Percentiles rank a stretch among this genome's conserved stretches.
Conservation (phyloP, 2,888 invertebrate species). For the Caenorhabditis sulstoni region DNA sequence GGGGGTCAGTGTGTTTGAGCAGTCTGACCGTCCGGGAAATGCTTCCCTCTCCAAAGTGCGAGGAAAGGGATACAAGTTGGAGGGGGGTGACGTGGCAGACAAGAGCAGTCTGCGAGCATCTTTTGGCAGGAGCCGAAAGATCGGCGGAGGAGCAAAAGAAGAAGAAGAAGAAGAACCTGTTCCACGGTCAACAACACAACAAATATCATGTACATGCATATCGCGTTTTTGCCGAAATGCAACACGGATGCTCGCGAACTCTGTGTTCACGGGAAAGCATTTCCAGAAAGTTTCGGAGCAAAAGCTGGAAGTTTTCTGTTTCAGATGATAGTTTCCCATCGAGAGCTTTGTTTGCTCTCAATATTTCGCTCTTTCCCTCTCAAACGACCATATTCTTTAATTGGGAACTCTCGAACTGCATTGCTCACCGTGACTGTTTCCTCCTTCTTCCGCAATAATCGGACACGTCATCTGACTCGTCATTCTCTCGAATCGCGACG, state of each 20-base stretch:
- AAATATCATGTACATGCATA: conserved; percentile 47
- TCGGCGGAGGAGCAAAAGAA: background rate
- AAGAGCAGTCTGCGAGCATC: conserved; percentile 16
- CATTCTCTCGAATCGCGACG: conserved; percentile 33
- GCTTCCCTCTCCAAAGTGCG: background rate
- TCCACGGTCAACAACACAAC: conserved; percentile 51
- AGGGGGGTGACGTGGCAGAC: conserved; percentile 27
- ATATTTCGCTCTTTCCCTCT: too few species aligned
- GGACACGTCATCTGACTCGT: conserved; percentile 45
- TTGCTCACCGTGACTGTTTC: background rate
- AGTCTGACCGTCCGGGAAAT: background rate
- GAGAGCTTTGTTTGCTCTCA: too few species aligned
- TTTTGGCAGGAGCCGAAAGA: conserved; percentile 40
- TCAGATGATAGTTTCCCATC: too few species aligned
- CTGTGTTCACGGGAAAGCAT: background rate
- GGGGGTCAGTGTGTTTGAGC: conserved; percentile 12
- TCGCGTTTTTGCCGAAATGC: conserved; percentile 17
- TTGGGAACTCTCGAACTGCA: background rate
- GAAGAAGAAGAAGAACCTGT: conserved; percentile 51
- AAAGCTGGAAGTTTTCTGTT: too few species aligned
- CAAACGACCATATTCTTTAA: too few species aligned
- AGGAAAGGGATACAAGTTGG: conserved; percentile 5
- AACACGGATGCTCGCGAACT: conserved; percentile 31
- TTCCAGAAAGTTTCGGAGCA: background rate
- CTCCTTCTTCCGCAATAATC: conserved; percentile 35